These are phyloP conservation scores for Flexamia atlantica DNA, from an alignment of 2,888 invertebrate species.

Conservation along the genomic window DNA sequence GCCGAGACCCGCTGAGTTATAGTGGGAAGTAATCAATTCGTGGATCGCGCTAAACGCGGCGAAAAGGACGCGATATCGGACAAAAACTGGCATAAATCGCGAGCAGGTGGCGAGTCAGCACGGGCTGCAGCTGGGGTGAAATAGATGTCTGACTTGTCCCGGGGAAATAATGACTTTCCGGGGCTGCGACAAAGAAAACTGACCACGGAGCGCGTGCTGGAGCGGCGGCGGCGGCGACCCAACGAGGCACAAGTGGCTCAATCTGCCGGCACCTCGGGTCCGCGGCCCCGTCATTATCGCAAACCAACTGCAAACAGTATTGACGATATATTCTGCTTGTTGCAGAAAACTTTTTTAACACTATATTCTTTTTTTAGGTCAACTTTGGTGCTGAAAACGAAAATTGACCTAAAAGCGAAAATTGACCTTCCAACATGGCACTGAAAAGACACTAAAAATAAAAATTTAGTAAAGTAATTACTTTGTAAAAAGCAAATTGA, in stretches of 20 bases:
- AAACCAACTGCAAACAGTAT: slow-evolving; percentile 6
- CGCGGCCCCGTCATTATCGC: slow-evolving; percentile 13
- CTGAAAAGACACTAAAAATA: no score
- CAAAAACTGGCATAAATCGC: slow-evolving; percentile 56
- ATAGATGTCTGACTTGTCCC: background rate
- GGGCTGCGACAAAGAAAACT: slow-evolving; percentile 56
- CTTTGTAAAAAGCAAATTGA: no score
- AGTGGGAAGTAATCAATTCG: slow-evolving; percentile 52
- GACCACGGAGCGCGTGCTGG: slow-evolving; percentile 35
- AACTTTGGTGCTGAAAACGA: no score
- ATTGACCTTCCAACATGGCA: no score
- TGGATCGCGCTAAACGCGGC: slow-evolving; percentile 41
- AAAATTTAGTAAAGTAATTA: no score
- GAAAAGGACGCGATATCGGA: slow-evolving; percentile 29
- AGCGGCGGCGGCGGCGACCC: background rate
- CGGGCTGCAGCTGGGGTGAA: slow-evolving; percentile 34
- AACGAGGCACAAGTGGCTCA: slow-evolving; percentile 54
- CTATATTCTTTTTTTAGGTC: no score
- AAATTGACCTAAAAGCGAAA: no score
- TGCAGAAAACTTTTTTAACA: no score
- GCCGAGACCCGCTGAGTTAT: slow-evolving; percentile 3
- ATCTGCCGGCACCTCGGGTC: slow-evolving; percentile 32
- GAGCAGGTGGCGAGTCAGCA: slow-evolving; percentile 32
- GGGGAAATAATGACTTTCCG: slow-evolving; percentile 57
- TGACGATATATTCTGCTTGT: no score